Conservation (phyloP, 2,113 vertebrate genomes). For the Chamaea fasciata region DNA sequence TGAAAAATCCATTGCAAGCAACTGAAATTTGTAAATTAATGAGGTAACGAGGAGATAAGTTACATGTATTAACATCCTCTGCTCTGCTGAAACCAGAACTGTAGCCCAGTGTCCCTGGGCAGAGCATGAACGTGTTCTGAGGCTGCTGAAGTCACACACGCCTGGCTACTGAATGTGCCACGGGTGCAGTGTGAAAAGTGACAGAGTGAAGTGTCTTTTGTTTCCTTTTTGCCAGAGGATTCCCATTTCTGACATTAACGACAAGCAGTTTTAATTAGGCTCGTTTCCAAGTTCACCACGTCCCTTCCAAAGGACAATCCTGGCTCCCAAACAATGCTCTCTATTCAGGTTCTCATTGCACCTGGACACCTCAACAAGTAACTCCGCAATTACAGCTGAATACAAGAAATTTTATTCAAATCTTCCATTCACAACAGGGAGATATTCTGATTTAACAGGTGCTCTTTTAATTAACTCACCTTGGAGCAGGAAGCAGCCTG, state of each 20-base stretch:
- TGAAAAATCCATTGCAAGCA: neutral
- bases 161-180: neutral
- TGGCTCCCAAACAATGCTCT: neutral
- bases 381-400: neutral
- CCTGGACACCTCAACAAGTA: neutral
- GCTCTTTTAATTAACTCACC: constrained; percentile 12
- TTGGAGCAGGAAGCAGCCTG: neutral
- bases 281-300: neutral
- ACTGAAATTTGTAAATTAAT: neutral
- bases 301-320: neutral
- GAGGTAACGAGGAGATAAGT: neutral
- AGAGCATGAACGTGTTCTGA: neutral
- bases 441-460: neutral
- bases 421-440: neutral
- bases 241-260: neutral
- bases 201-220: neutral
- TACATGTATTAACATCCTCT: neutral
- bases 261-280: neutral
- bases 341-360: neutral
- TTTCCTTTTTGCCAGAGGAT: neutral
- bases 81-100: neutral
- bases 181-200: neutral
- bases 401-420: neutral
- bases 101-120: too few relatives aligned
- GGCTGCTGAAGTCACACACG: neutral